A percentile compares a stretch with the other conserved stretches of the same genome.
phyloP scores from a whole-genome alignment of 2,888 invertebrate genomes.

The Oxytorus armatus region DNA sequence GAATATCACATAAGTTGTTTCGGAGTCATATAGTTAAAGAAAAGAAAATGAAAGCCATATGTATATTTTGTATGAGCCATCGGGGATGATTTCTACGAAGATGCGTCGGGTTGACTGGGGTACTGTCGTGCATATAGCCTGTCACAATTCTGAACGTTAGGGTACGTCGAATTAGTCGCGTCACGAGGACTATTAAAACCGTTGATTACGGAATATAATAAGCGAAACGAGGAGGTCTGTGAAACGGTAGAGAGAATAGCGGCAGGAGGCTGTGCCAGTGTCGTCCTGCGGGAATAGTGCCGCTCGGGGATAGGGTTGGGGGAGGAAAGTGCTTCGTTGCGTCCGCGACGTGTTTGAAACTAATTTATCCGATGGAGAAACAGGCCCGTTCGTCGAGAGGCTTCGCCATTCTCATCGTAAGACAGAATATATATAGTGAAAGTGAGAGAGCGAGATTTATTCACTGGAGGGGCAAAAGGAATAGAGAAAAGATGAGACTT shows the following conservation, averaged over 20 bases:
- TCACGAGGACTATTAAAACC: slow-evolving; percentile 53
- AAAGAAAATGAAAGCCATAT: too few species aligned
- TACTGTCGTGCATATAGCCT: slow-evolving; percentile 17
- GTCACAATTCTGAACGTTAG: slow-evolving; percentile 34
- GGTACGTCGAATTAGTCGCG: slow-evolving; percentile 53
- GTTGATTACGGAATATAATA: slow-evolving; percentile 63
- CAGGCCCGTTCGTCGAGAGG: slow-evolving; percentile 45
- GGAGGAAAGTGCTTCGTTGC: slow-evolving; percentile 25
- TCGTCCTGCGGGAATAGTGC: slow-evolving; percentile 26
- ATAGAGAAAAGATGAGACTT: slow-evolving; percentile 20
- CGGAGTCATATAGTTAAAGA: background rate
- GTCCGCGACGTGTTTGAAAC: slow-evolving; percentile 47
- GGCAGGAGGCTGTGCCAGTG: background rate
- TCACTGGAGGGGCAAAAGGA: slow-evolving; percentile 4
- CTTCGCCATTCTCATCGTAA: slow-evolving; percentile 25
- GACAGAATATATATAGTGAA: slow-evolving; percentile 10
- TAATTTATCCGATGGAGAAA: slow-evolving; percentile 56
- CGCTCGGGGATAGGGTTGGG: slow-evolving; percentile 3
- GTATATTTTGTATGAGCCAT: background rate
- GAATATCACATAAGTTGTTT: background rate
- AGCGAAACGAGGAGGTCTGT: slow-evolving; percentile 39
- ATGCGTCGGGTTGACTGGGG: background rate
- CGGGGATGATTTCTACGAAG: slow-evolving; percentile 1
- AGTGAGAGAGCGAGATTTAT: slow-evolving; percentile 9
- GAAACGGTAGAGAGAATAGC: background rate